phyloP scores from a whole-genome alignment of 2,888 invertebrate genomes.

The Rotaria magnacalcarata region DNA sequence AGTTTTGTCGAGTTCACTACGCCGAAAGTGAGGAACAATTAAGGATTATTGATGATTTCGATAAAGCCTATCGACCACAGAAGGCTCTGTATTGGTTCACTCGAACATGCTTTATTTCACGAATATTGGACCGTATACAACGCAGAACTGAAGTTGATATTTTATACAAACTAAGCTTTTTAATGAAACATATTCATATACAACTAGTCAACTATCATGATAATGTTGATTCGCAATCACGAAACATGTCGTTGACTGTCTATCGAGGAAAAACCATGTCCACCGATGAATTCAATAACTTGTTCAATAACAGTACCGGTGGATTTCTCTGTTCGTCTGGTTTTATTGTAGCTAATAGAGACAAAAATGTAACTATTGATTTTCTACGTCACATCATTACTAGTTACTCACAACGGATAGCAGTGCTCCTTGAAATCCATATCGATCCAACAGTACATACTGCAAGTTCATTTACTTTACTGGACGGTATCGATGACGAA shows the following conservation, averaged over 20 bases:
- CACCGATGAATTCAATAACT: background rate
- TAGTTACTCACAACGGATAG: background rate
- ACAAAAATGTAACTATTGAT: background rate
- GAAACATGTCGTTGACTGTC: background rate
- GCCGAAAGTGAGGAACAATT: background rate
- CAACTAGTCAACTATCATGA: background rate
- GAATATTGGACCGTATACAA: background rate
- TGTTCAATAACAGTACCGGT: background rate
- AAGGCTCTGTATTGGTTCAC: background rate
- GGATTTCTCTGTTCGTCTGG: background rate
- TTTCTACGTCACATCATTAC: background rate
- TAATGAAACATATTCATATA: background rate
- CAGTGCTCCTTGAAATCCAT: background rate
- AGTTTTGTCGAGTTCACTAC: background rate
- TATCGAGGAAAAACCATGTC: background rate
- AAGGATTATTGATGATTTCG: background rate
- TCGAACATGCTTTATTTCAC: background rate
- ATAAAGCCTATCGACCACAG: background rate
- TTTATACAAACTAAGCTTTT: background rate
- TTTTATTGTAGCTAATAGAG: background rate
- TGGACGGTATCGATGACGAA: background rate
- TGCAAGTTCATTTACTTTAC: background rate
- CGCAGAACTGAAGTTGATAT: background rate
- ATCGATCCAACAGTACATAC: background rate
- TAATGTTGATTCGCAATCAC: accelerated